Base-by-base conservation (phyloP, 2,113 vertebrate species). In the Lamprologus ornatipinnis region DNA sequence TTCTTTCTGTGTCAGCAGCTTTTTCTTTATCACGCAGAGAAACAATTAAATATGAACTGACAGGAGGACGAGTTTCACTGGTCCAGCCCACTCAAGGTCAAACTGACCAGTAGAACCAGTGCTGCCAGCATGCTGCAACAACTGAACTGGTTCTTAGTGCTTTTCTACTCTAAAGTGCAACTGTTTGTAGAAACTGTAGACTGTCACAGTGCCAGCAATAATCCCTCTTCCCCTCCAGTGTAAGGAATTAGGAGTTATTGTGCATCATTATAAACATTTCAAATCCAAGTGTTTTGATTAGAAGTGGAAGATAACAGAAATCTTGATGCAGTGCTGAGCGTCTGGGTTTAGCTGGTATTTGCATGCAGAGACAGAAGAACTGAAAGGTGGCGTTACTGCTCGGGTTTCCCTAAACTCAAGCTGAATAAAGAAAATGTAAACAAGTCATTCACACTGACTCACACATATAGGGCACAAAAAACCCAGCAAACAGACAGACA, bases 231-330 rank as follows among this genome's bases (percentile, higher is more conserved):
- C 28, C 57, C 28, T 19, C 28, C 57, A 60, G 57, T 60, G 15
- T 60, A 19, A 60, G 5, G 9, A 33, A 6, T 33, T 60, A 33
- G 57, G 57, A 60, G 9, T 60, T 19, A 33, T 60, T 60, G 57
- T 60, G 28, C 57, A 1, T 10, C 1, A 60, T 19, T 33, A 4
- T 60, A 60, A 73, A 42, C 40, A 42, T 45, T 73, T 73, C 0
- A 0, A 73, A 45, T 73, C 37, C n/a, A 15, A 1, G 2, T 70
- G 13, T 45, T 63, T 63, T 11, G 28, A 63, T 63, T 63, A 4
- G 58, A 45, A 45, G 21, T 6, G 0, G 1, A 17, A 42, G 5
- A 26, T 26, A 2, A 73, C 68, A 73, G 37, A 26, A 45, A 17
- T 26, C 14, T 0, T 73, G 68, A 45, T 23, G 6, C 37, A 45